phyloP scores from a whole-genome alignment of 2,113 vertebrate genomes.

The Rhea americana region DNA sequence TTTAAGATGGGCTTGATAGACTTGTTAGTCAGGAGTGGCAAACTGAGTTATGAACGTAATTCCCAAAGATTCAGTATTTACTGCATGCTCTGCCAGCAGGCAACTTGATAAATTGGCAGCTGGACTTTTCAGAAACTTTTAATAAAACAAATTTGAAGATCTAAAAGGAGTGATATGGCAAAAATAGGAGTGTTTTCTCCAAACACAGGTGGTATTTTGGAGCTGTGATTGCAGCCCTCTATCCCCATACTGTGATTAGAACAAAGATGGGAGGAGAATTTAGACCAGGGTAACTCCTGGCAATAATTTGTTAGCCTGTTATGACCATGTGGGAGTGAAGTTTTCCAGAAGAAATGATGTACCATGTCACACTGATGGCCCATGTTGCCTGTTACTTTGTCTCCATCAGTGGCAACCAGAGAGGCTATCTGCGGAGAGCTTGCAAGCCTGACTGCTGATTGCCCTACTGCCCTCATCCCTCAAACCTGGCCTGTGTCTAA shows the following conservation, averaged over 20 bases:
- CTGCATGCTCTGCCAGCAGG: neutral
- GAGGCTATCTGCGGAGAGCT: neutral
- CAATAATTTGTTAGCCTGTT: rapidly evolving
- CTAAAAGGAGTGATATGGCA: neutral
- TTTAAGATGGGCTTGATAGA: neutral
- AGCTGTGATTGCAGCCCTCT: neutral
- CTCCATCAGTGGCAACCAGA: neutral
- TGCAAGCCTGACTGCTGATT: neutral
- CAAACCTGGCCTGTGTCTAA: neutral
- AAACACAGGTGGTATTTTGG: neutral
- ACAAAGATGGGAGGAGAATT: neutral
- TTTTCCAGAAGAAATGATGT: neutral
- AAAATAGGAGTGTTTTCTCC: neutral
- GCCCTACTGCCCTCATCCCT: neutral
- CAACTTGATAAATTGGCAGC: neutral
- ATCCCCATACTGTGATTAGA: neutral
- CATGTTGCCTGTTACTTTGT: neutral
- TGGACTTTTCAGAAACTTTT: neutral
- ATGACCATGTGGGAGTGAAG: neutral
- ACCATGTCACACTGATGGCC: neutral
- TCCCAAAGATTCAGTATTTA: conserved; percentile 3
- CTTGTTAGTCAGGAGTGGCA: neutral
- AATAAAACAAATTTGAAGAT: neutral
- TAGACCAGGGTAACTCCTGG: neutral
- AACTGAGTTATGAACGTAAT: neutral